A percentile compares a stretch with the other conserved stretches of the same genome.
Evolutionary conservation across 2,113 vertebrate species (phyloP).

Genomic region (Pyxicephalus adspersus): DNA sequence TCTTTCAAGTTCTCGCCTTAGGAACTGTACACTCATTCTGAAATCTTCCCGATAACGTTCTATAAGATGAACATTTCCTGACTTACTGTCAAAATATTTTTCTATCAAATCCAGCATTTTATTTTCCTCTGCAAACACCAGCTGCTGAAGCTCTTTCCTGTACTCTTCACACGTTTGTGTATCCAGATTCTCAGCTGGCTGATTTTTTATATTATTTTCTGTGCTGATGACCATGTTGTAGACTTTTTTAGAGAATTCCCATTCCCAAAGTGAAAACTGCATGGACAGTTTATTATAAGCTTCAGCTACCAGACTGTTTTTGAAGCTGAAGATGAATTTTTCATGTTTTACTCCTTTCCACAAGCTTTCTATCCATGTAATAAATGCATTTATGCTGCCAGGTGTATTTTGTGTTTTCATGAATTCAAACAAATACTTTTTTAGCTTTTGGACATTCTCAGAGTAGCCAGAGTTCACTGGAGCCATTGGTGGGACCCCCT

Average conservation of each 20-base stretch:
- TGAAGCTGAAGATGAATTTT: constrained; percentile 54
- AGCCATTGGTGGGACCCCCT: constrained; percentile 67
- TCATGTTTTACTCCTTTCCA: constrained; percentile 54
- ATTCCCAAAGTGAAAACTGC: constrained; percentile 63
- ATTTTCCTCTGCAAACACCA: background rate
- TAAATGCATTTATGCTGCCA: constrained; percentile 64
- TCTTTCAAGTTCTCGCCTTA: constrained; percentile 59
- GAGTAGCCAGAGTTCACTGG: constrained; percentile 67
- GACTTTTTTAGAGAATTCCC: constrained; percentile 63
- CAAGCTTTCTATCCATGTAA: constrained; percentile 63
- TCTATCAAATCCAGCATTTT: background rate
- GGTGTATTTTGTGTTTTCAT: constrained; percentile 57
- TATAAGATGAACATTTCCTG: constrained; percentile 52
- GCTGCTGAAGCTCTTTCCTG: background rate
- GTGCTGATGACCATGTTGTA: constrained; percentile 63
- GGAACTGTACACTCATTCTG: constrained; percentile 58
- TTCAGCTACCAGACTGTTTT: background rate
- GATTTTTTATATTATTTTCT: constrained; percentile 61
- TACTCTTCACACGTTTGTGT: too few species aligned
- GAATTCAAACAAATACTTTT: constrained; percentile 66
- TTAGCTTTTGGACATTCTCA: constrained; percentile 67
- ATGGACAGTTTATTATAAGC: background rate
- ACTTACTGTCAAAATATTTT: constrained; percentile 18
- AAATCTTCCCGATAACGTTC: constrained; percentile 66
- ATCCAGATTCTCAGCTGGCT: constrained; percentile 10